Percentiles rank a stretch among this genome's conserved stretches.
phyloP scores from a whole-genome alignment of 1,140 invertebrate genomes.

The Acyrthosiphon pisum region DNA sequence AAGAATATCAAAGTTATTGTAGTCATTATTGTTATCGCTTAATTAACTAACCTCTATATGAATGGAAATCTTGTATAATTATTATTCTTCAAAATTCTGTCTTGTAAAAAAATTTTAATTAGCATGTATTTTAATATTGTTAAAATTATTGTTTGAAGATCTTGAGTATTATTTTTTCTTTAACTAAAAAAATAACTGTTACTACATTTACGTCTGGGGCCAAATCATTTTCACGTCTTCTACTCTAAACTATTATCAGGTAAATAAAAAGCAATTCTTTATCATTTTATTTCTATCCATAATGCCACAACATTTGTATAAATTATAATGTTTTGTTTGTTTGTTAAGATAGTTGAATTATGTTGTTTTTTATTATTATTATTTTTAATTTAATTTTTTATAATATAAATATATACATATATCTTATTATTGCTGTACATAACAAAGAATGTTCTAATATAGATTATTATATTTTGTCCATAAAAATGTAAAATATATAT shows the following conservation, averaged over 20 bases:
- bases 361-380: conserved; percentile 56
- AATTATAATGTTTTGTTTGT: conserved; percentile 52
- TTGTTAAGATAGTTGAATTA: conserved; percentile 57
- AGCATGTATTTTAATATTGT: conserved; percentile 34
- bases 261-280: conserved; percentile 17
- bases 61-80: conserved; percentile 21
- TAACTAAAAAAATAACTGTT: not conserved
- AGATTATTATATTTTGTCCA: conserved; percentile 57
- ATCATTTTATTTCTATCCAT: conserved; percentile 26
- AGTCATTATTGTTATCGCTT: conserved; percentile 50
- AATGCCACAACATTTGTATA: conserved; percentile 43
- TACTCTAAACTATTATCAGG: not conserved
- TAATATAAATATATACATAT: conserved; percentile 52
- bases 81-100: conserved; percentile 50
- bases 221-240: conserved; percentile 41
- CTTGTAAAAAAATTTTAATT: not conserved
- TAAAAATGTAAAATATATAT: conserved; percentile 56
- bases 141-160: not conserved
- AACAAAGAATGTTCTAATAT: conserved; percentile 55
- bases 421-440: conserved; percentile 53
- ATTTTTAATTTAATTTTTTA: conserved; percentile 45
- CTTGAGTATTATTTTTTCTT: not conserved
- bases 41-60: not conserved
- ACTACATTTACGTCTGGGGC: conserved; percentile 45
- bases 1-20: conserved; percentile 12